Percentiles rank a stretch among this genome's conserved stretches.
phyloP scores from a whole-genome alignment of 2,113 vertebrate species.

The Accipiter virgatus region DNA sequence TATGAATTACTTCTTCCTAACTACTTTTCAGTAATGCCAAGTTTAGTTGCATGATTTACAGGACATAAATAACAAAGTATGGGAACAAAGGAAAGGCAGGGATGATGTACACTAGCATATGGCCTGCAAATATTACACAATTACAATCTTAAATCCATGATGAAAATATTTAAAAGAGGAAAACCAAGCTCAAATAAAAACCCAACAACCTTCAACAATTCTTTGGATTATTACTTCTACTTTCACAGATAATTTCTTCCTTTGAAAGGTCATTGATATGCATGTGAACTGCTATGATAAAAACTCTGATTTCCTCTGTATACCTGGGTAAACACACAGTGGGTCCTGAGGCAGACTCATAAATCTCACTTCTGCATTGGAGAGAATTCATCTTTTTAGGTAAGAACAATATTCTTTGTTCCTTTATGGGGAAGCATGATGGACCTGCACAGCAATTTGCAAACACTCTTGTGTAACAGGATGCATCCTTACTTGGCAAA shows the following conservation, averaged over 20 bases:
- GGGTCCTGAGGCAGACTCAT: background rate
- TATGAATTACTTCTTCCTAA: conserved; percentile 15
- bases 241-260: background rate
- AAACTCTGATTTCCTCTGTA: background rate
- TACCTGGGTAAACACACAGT: background rate
- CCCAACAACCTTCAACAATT: background rate
- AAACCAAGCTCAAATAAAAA: background rate
- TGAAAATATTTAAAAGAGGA: background rate
- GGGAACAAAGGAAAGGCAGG: background rate
- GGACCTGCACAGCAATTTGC: background rate
- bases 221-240: background rate
- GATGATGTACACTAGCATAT: background rate
- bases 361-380: background rate
- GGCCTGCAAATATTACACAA: background rate
- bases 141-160: background rate
- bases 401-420: background rate
- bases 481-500: background rate
- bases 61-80: background rate
- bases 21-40: background rate
- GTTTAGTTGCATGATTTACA: background rate
- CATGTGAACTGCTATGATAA: background rate
- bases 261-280: background rate
- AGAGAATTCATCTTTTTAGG: background rate
- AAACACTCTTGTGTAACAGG: background rate
- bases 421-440: background rate